Evolutionary conservation across 2,113 vertebrate genomes (phyloP).

Genomic region (Azemiops feae): DNA sequence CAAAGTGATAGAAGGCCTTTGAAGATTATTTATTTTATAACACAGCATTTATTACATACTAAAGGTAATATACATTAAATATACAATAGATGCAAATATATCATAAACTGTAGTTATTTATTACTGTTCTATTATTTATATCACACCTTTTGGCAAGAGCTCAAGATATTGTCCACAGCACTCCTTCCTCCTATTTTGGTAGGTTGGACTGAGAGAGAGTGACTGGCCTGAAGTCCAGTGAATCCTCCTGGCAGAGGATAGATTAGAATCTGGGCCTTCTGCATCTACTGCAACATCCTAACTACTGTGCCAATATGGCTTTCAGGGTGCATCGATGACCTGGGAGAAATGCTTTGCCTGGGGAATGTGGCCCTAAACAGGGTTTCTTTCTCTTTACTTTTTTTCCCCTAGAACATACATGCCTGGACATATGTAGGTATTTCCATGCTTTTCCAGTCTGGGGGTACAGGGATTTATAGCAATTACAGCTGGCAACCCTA

Average conservation of each 20-base stretch:
- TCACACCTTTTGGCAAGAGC: neutral
- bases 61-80: neutral
- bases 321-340: neutral
- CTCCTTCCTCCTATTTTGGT: neutral
- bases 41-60: neutral
- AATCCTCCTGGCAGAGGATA: neutral
- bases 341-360: neutral
- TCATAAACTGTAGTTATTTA: neutral
- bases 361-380: neutral
- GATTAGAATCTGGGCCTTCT: neutral
- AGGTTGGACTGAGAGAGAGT: neutral
- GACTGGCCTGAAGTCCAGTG: neutral
- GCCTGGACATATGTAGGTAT: neutral
- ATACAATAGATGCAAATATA: neutral
- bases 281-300: neutral
- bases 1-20: neutral
- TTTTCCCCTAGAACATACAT: neutral
- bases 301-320: neutral
- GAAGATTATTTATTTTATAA: neutral
- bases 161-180: neutral
- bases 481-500: neutral
- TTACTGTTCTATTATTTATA: neutral
- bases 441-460: neutral
- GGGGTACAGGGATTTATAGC: neutral
- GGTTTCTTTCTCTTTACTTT: neutral